phyloP scores from a whole-genome alignment of 1,140 invertebrate genomes.

The Aphelenchoides fujianensis region DNA sequence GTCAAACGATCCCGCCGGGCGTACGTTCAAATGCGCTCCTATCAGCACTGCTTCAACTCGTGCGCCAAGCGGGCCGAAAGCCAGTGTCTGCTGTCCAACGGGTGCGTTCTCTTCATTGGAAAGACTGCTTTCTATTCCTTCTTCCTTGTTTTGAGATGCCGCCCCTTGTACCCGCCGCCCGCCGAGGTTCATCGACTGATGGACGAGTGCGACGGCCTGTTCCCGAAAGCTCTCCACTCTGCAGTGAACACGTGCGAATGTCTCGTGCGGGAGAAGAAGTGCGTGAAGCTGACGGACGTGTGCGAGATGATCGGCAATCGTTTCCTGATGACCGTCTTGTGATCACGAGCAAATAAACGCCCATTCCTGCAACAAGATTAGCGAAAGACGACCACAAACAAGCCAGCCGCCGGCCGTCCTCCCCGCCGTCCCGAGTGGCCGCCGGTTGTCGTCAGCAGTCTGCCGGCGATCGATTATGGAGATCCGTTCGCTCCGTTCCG shows the following conservation, averaged over 20 bases:
- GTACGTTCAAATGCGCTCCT: constrained; percentile 1
- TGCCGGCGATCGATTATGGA: too few species aligned
- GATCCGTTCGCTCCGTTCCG: too few species aligned
- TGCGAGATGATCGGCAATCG: constrained; percentile 9
- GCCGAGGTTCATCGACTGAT: background rate
- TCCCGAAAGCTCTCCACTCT: constrained; percentile 6
- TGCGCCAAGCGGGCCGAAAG: constrained; percentile 1
- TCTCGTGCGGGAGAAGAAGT: background rate
- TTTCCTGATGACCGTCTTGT: constrained; percentile 9
- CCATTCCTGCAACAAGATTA: too few species aligned
- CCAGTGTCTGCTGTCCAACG: background rate
- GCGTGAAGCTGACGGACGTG: background rate
- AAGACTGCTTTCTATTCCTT: background rate
- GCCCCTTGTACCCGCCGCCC: background rate
- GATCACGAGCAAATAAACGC: too few species aligned
- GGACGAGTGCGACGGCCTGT: background rate
- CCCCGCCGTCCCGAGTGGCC: too few species aligned
- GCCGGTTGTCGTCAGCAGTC: too few species aligned
- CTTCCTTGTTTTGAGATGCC: background rate
- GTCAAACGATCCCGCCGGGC: background rate
- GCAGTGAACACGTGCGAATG: background rate
- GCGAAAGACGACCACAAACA: too few species aligned
- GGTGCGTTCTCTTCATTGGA: too few species aligned
- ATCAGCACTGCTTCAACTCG: constrained; percentile 9
- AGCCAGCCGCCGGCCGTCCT: too few species aligned